Percentiles rank a stretch among this genome's conserved stretches.
phyloP scores from a whole-genome alignment of 2,888 invertebrate genomes.

The Lepidocyrtoides sp. region DNA sequence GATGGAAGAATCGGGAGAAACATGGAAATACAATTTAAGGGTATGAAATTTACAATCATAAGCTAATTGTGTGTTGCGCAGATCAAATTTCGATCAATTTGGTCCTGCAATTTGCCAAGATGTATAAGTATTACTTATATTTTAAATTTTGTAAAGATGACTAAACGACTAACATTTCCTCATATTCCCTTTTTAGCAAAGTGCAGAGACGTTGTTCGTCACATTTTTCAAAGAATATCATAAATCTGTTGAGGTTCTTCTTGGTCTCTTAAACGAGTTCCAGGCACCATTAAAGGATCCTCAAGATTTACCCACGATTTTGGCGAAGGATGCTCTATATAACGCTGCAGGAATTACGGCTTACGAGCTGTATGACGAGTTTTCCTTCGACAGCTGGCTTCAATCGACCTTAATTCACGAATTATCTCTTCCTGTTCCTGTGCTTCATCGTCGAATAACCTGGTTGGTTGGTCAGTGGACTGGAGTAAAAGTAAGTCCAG shows the following conservation, averaged over 20 bases:
- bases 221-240: conserved; percentile 94
- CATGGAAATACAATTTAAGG: conserved; percentile 97
- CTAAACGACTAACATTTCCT: no score
- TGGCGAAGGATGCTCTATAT: conserved; percentile 97
- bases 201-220: conserved; percentile 95
- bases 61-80: no score
- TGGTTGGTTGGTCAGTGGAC: conserved; percentile 92
- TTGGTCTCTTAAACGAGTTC: conserved; percentile 91
- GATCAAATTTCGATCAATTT: no score
- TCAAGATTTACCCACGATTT: conserved; percentile 92
- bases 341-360: conserved; percentile 96
- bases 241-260: conserved; percentile 91
- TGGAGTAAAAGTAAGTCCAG: conserved; percentile 93
- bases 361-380: conserved; percentile 96
- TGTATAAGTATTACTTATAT: no score
- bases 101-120: no score
- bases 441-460: conserved; percentile 94
- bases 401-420: conserved; percentile 93
- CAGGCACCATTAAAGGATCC: conserved; percentile 89
- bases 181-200: conserved; percentile 89
- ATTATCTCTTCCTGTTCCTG: conserved; percentile 92
- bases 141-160: no score
- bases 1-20: conserved; percentile 94
- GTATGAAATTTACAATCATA: no score
- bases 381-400: conserved; percentile 98